Evolutionary conservation across 2,888 invertebrate genomes (phyloP), one percentile per base, ranked within the genome.

Genomic region (Metopia argyrocephala): DNA sequence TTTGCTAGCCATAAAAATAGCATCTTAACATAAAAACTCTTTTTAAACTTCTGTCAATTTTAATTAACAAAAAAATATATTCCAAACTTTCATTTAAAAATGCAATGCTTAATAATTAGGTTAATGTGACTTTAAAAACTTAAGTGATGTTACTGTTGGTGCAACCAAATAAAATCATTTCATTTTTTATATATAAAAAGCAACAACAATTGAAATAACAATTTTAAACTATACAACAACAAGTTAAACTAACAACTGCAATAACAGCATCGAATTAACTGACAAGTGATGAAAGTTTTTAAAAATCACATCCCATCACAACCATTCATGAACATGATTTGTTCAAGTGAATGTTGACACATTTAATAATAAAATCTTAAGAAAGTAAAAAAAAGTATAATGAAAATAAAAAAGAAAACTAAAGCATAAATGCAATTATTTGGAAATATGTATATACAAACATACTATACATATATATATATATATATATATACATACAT

Each of bases 261-360:
- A 25, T 46, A 46, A 48, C 28, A 31, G 9, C 31, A 54, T 12
- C 66, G 50, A 62, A 61, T 54, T n/a, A 68, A 62, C 78, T 50
- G 64, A 76, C 73, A 80, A 64, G 57, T 80, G 79, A 73, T 80
- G 79, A 76, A 79, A 79, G 79, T 79, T 76, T 59, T 64, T 38
- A 15, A 76, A 76, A 76, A 61, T 71, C 48, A 57, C 65, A 59
- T 62, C 18, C 46, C 73, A 64, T 64, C 56, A 56, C 48, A 31
- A 12, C 15, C 38, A 38, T 38, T 38, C 46, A 31, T 64, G 38
- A 71, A 80, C 66, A 68, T 76, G 76, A 76, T 76, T 80, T 62
- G 71, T 64, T 71, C 76, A 73, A 62, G 76, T 80, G 79, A 80
- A 76, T 80, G 76, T 79, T 79, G 79, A 79, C 79, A 79, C 50